phyloP scores from a whole-genome alignment of 2,888 invertebrate genomes.

The Erynnis tages region DNA sequence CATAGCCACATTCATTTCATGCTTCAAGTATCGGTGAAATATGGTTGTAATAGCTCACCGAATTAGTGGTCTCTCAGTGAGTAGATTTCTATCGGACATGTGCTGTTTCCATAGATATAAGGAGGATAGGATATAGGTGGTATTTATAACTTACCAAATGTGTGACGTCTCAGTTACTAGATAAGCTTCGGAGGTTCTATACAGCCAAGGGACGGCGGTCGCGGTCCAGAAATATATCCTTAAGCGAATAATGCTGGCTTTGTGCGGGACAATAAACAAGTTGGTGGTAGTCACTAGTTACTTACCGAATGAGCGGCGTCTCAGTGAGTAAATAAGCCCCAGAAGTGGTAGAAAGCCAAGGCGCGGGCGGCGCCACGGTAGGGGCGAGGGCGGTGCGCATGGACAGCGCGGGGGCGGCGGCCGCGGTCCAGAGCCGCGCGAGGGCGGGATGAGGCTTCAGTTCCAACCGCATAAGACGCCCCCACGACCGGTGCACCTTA shows the following conservation, averaged over 20 bases:
- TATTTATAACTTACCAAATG: neutral
- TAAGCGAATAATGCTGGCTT: too few species aligned
- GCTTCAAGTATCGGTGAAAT: too few species aligned
- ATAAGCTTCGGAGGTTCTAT: too few species aligned
- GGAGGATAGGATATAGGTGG: neutral
- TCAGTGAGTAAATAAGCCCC: conserved; percentile 90
- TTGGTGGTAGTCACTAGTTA: neutral
- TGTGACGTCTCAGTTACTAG: too few species aligned
- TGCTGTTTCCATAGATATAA: too few species aligned
- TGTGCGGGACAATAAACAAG: too few species aligned
- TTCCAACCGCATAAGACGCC: conserved; percentile 84
- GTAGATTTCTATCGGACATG: too few species aligned
- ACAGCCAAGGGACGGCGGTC: too few species aligned
- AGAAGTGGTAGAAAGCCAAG: conserved; percentile 85
- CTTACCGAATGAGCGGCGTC: conserved; percentile 66
- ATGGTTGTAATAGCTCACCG: too few species aligned
- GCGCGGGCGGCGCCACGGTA: conserved; percentile 91
- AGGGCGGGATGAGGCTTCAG: conserved; percentile 93
- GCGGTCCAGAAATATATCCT: too few species aligned
- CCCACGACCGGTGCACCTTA: conserved; percentile 87
- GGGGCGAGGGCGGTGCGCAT: conserved; percentile 89
- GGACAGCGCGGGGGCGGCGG: conserved; percentile 84
- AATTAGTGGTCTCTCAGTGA: too few species aligned
- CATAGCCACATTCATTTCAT: too few species aligned
- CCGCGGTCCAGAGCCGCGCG: conserved; percentile 84